Evolutionary conservation across 2,888 invertebrate genomes (phyloP), one percentile per base, ranked within the genome.

Genomic region (Mythimna impura): DNA sequence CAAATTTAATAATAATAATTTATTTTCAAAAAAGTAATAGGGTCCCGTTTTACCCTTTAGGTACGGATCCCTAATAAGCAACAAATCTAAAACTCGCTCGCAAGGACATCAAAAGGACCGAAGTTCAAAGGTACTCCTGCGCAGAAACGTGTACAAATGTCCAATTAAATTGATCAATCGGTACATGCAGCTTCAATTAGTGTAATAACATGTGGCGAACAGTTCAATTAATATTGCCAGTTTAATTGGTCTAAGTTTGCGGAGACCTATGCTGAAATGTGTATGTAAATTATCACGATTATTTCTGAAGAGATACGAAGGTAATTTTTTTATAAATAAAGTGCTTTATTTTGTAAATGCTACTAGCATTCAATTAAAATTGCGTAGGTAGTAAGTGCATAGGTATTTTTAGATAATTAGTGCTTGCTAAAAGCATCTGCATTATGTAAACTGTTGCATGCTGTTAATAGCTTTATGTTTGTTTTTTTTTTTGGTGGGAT

Each of bases 81-180:
- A 61, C 52, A 54, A 54, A 80, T 81, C 63, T 63, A 60, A 54
- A 68, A 64, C 57, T 57, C 50, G 57, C 50, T 57, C 65, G 66
- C 78, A 80, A 81, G 80, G 81, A 81, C 82, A 82, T 78, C 68
- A 74, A 80, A 74, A 76, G 66, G 50, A 67, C 67, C 70, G 81
- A 70, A 71, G 82, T 82, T 83, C 83, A 83, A 85, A 80, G 80
- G 79, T 81, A 78, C 70, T 73, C 68, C 30, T 54, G 79, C 77
- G 61, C 71, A 71, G 63, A 65, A 80, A 84, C 86, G 86, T 87
- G 81, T 85, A 90, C 83, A 84, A 88, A 88, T 85, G 85, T 81
- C 87, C 90, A 90, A 90, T 91, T 91, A 91, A 87, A 86, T 83
- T 89, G 87, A 89, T 84, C 81, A 80, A 88, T 86, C 69, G 80